Conservation (phyloP, 1,140 invertebrate species). For the Zaprionus africanus region DNA sequence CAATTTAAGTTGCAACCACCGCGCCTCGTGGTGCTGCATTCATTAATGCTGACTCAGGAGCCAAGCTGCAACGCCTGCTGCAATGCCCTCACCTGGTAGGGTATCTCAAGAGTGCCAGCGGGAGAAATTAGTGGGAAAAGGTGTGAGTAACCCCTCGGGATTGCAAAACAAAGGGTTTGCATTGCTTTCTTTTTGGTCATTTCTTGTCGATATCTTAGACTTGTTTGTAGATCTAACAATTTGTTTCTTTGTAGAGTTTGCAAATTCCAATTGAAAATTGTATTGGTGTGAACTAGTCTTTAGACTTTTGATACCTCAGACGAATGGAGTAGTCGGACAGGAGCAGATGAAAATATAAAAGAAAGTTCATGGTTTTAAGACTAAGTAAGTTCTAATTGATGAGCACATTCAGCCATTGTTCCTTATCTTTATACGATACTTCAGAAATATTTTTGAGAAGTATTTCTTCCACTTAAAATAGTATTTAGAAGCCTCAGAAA, state of each 20-base stretch:
- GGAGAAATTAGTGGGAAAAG: not conserved
- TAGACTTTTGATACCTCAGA: not conserved
- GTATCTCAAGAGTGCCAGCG: not conserved
- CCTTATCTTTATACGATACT: no score
- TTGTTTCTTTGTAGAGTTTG: not conserved
- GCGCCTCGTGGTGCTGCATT: constrained; percentile 53
- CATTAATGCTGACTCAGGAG: constrained; percentile 74
- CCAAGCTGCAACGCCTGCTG: not conserved
- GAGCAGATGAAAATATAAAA: no score
- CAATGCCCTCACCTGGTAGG: constrained; percentile 7
- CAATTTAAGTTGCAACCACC: constrained; percentile 81
- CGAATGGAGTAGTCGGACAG: no score
- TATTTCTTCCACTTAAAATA: no score
- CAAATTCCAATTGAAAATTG: not conserved
- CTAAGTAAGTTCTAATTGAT: no score
- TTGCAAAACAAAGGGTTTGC: not conserved
- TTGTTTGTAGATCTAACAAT: no score
- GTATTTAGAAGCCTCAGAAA: no score
- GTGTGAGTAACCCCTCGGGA: no score
- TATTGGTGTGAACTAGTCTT: not conserved
- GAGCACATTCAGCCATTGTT: no score
- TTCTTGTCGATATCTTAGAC: no score
- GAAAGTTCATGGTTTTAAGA: no score
- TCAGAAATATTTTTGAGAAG: no score
- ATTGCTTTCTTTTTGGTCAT: not conserved